phyloP scores from a whole-genome alignment of 1,140 invertebrate genomes.

The Hylyphantes graminicola region DNA sequence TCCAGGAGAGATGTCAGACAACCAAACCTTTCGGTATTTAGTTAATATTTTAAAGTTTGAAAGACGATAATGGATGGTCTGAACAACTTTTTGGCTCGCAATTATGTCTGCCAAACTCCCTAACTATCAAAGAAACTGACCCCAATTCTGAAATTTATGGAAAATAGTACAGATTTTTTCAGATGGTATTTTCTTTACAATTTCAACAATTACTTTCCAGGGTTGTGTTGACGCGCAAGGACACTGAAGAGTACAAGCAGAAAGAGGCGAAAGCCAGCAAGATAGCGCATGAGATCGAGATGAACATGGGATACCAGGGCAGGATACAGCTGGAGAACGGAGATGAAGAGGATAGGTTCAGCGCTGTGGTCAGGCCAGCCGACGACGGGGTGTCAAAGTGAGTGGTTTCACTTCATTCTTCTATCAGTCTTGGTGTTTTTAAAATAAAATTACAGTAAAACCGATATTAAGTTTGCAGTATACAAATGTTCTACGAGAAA shows the following conservation, averaged over 20 bases:
- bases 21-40: no score
- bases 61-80: no score
- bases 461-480: not conserved
- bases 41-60: no score
- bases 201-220: constrained; percentile 61
- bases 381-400: constrained; percentile 6
- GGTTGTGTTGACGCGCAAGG: constrained; percentile 81
- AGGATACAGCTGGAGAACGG: constrained; percentile 88
- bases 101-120: not conserved
- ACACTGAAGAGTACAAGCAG: constrained; percentile 86
- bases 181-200: no score
- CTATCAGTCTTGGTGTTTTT: not conserved
- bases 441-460: not conserved
- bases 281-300: constrained; percentile 91
- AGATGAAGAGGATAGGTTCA: constrained; percentile 83
- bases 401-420: not conserved
- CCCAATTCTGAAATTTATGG: no score
- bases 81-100: not conserved
- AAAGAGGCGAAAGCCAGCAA: constrained; percentile 85
- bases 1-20: no score
- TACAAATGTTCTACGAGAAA: no score
- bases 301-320: constrained; percentile 81
- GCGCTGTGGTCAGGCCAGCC: constrained; percentile 67
- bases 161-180: no score
- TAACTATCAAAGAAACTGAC: not conserved